Percentiles rank a stretch among this genome's conserved stretches.
phyloP scores from a whole-genome alignment of 1,140 invertebrate genomes.

The Bombyx mori region DNA sequence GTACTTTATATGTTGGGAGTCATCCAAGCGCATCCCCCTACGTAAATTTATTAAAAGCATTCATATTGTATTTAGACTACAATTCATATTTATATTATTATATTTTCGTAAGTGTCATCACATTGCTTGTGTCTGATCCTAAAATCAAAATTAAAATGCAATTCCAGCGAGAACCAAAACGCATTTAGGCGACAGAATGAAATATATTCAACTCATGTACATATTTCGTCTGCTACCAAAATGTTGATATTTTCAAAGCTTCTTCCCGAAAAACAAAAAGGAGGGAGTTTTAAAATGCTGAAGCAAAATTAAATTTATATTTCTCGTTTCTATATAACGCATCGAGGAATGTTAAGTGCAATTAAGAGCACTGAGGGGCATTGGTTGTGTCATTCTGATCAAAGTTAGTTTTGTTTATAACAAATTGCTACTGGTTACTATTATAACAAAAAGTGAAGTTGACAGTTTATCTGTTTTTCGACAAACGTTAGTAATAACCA shows the following conservation, averaged over 20 bases:
- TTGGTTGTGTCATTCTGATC: no score
- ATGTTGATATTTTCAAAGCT: no score
- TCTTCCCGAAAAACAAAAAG: no score
- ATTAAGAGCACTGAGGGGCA: no score
- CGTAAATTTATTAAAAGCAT: constrained; percentile 5
- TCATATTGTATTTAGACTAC: constrained; percentile 1
- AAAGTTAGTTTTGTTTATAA: no score
- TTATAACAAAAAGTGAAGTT: not conserved
- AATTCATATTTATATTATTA: constrained; percentile 8
- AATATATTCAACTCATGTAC: constrained; percentile 18
- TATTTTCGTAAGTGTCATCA: constrained; percentile 48
- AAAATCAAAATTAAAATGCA: constrained; percentile 59
- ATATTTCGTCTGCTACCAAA: no score
- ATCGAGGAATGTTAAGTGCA: no score
- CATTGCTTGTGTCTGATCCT: constrained; percentile 25
- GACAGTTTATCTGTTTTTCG: not conserved
- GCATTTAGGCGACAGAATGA: constrained; percentile 51
- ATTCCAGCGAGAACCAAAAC: constrained; percentile 49
- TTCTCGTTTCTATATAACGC: no score
- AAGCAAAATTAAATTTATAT: no score
- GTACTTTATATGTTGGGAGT: constrained; percentile 2
- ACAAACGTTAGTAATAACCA: not conserved
- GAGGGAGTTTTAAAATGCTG: no score
- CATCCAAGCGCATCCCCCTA: constrained; percentile 4
- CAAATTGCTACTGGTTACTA: no score